These are phyloP conservation scores for Drosophila novamexicana DNA, from an alignment of 1,140 invertebrate genomes.

Conservation along the genomic window DNA sequence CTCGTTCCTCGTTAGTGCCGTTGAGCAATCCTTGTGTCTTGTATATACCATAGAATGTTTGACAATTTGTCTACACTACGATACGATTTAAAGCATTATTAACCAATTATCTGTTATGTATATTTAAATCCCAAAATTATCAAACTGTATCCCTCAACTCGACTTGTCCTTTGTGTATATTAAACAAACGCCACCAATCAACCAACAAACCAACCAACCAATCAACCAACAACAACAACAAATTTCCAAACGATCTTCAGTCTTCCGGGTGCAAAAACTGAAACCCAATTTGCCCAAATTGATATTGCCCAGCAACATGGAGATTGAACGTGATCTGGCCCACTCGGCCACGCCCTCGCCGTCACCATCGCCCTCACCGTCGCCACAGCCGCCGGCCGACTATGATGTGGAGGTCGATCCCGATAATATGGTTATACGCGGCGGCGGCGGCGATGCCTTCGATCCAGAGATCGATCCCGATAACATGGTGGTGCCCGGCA, in stretches of 20 bases:
- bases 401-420: conserved; percentile 83
- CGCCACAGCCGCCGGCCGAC: conserved; percentile 74
- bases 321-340: conserved; percentile 60
- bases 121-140: conserved; percentile 39
- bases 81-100: conserved; percentile 46
- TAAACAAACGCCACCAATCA: conserved; percentile 47
- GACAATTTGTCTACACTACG: conserved; percentile 41
- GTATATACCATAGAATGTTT: conserved; percentile 69
- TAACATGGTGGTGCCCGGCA: conserved; percentile 81
- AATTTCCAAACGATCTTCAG: conserved; percentile 46
- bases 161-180: conserved; percentile 60
- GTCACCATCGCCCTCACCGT: conserved; percentile 74
- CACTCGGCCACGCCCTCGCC: conserved; percentile 58
- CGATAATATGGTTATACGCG: conserved; percentile 81
- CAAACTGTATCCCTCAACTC: conserved; percentile 41
- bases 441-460: conserved; percentile 69
- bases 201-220: conserved; percentile 31
- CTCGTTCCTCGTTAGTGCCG: conserved; percentile 32
- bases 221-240: conserved; percentile 42
- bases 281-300: conserved; percentile 84
- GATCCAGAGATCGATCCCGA: conserved; percentile 79
- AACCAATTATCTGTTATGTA: conserved; percentile 77
- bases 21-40: conserved; percentile 35
- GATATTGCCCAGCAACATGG: conserved; percentile 79
- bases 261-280: conserved; percentile 83